These are phyloP conservation scores for Scomber scombrus DNA, from an alignment of 2,113 vertebrate genomes.

Conservation along the genomic window DNA sequence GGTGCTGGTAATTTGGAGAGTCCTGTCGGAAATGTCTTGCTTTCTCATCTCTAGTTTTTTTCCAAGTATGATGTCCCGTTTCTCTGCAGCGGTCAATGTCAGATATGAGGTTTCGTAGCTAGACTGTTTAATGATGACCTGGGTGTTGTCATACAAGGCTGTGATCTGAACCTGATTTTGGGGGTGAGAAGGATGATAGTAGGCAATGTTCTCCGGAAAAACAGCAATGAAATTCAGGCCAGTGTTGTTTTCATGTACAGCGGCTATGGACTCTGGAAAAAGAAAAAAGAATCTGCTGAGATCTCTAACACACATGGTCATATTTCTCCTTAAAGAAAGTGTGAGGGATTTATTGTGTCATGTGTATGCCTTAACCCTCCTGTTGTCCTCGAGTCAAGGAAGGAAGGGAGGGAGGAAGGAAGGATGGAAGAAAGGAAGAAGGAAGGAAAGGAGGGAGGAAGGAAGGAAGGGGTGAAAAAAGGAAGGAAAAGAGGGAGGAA, in stretches of 20 bases:
- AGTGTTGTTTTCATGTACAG: background rate
- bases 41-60: rapidly evolving
- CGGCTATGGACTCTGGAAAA: conserved; percentile 30
- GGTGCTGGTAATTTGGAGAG: conserved; percentile 41
- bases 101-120: rapidly evolving
- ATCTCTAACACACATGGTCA: too few species aligned
- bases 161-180: conserved; percentile 45
- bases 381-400: too few species aligned
- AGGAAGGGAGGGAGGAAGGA: too few species aligned
- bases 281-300: background rate
- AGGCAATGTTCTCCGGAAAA: conserved; percentile 84
- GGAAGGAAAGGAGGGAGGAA: too few species aligned
- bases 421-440: too few species aligned
- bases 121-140: rapidly evolving
- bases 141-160: rapidly evolving
- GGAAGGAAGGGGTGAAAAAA: too few species aligned
- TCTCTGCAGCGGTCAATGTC: rapidly evolving
- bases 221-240: conserved; percentile 62
- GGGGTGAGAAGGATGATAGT: conserved; percentile 15
- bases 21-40: rapidly evolving
- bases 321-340: too few species aligned
- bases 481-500: too few species aligned
- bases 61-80: rapidly evolving
- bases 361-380: too few species aligned
- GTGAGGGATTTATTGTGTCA: too few species aligned